Conservation (phyloP, 2,888 invertebrate species). For the Listrodromus nycthemerus region DNA sequence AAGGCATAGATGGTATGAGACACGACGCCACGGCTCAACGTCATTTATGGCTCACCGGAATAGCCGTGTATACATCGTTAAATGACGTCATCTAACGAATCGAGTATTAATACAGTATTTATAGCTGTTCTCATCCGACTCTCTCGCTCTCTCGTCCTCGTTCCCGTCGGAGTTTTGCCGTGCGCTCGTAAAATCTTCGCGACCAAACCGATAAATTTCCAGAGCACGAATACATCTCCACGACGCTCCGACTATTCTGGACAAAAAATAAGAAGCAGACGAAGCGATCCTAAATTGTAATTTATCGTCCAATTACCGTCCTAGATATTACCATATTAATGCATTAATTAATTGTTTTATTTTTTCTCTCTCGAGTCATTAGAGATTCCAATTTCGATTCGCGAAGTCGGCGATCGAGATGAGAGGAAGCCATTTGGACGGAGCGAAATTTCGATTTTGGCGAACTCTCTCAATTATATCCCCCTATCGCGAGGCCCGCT, state of each 20-base stretch:
- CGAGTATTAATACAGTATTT: slow-evolving; percentile 77
- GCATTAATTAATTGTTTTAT: not conserved
- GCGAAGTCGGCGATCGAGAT: not conserved
- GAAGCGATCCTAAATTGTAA: not conserved
- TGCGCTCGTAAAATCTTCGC: slow-evolving; percentile 73
- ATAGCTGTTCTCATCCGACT: slow-evolving; percentile 70
- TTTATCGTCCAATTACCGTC: slow-evolving; percentile 4
- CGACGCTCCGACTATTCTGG: not conserved
- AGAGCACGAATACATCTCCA: slow-evolving; percentile 58
- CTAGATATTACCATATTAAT: slow-evolving; percentile 14
- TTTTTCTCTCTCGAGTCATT: slow-evolving; percentile 4
- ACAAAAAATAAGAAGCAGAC: slow-evolving; percentile 12
- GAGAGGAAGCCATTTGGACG: slow-evolving; percentile 43
- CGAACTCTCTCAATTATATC: slow-evolving; percentile 52
- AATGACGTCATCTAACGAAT: slow-evolving; percentile 79
- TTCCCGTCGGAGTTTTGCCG: slow-evolving; percentile 58
- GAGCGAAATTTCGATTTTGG: slow-evolving; percentile 46
- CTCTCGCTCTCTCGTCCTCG: slow-evolving; percentile 56
- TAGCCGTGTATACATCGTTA: slow-evolving; percentile 73
- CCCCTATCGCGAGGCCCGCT: slow-evolving; percentile 22
- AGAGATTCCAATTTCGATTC: not conserved
- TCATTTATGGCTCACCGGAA: slow-evolving; percentile 70
- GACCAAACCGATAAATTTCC: slow-evolving; percentile 75
- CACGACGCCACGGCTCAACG: slow-evolving; percentile 59
- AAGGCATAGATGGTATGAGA: slow-evolving; percentile 35